These are phyloP conservation scores for Stictonetta naevosa DNA, from an alignment of 2,113 vertebrate species.

Conservation along the genomic window DNA sequence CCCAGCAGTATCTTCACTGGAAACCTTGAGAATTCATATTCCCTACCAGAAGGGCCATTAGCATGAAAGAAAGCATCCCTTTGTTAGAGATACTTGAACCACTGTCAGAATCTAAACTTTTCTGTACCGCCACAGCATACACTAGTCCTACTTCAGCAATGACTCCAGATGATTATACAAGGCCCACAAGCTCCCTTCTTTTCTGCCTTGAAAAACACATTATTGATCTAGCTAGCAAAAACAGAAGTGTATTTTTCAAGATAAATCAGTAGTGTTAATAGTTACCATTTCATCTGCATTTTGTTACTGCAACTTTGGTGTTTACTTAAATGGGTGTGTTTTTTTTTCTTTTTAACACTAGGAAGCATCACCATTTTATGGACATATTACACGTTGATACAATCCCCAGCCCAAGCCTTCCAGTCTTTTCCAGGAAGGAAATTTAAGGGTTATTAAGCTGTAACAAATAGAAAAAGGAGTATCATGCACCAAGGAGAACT, in stretches of 20 bases:
- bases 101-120: constrained; percentile 22
- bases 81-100: not conserved
- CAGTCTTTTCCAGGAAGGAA: not conserved
- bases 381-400: not conserved
- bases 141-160: constrained; percentile 22
- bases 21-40: not conserved
- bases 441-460: not conserved
- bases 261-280: not conserved
- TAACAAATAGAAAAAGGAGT: not conserved
- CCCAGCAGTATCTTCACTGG: not conserved
- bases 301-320: not conserved
- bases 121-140: not conserved
- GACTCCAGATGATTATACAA: constrained; percentile 39
- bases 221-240: not conserved
- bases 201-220: not conserved
- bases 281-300: not conserved
- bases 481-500: not conserved
- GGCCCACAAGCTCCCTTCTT: not conserved
- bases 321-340: not conserved
- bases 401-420: not conserved
- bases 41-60: not conserved
- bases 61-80: not conserved
- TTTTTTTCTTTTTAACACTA: not conserved
- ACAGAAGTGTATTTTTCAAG: not conserved
- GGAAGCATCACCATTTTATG: not conserved